Conservation (phyloP, 1,140 invertebrate genomes). For the Oscheius sp. region DNA sequence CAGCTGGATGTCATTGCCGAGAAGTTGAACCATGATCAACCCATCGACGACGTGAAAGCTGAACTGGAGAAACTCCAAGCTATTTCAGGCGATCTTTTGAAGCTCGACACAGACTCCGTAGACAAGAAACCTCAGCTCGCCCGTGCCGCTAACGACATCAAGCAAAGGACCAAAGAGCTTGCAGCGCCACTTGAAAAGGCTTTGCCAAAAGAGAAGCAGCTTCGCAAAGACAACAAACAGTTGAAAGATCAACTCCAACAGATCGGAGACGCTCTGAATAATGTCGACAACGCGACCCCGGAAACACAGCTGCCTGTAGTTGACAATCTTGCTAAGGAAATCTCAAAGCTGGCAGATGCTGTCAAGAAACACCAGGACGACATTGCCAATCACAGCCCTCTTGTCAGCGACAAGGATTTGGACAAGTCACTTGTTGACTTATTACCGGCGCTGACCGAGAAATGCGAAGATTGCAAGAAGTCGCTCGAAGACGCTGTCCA, state of each 20-base stretch:
- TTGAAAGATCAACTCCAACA: background rate
- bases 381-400: constrained; percentile 2
- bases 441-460: background rate
- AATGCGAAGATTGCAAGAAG: constrained; percentile 24
- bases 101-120: background rate
- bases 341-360: background rate
- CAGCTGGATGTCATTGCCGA: background rate
- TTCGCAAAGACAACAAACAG: constrained; percentile 1
- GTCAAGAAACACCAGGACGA: background rate
- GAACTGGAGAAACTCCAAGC: background rate
- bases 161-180: constrained; percentile 28
- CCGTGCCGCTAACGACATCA: constrained; percentile 18
- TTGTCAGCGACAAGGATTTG: constrained; percentile 16
- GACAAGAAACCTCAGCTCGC: too few species aligned
- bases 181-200: constrained; percentile 14
- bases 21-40: background rate
- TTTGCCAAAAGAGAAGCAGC: background rate
- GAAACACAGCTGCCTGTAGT: constrained; percentile 16
- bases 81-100: constrained; percentile 3
- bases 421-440: constrained; percentile 6
- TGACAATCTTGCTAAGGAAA: background rate
- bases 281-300: background rate
- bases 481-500: constrained; percentile 17
- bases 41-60: background rate
- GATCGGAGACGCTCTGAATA: background rate